Evolutionary conservation across 2,797 vertebrate species (phyloP).

Genomic region (Salmo trutta): DNA sequence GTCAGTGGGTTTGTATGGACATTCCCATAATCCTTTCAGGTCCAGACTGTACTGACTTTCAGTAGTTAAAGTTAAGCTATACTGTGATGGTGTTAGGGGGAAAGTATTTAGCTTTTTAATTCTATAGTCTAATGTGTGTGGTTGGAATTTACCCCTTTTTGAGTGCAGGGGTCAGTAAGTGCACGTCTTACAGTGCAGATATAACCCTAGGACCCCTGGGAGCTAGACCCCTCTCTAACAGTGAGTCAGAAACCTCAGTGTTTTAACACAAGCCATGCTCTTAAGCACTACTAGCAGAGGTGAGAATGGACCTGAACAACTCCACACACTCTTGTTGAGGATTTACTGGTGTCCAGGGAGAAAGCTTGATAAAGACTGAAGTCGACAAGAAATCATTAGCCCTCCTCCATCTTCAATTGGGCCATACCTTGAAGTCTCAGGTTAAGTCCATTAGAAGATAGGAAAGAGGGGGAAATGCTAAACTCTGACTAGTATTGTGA

Average conservation of each 20-base stretch:
- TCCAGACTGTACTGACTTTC: neutral
- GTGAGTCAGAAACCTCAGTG: constrained; percentile 38
- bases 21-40: neutral
- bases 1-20: neutral
- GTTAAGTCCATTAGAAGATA: constrained; percentile 21
- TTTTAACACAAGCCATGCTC: constrained; percentile 40
- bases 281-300: constrained; percentile 14
- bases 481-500: constrained; percentile 30
- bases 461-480: constrained; percentile 12
- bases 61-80: too few relatives aligned
- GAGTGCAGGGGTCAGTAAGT: constrained; percentile 7
- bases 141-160: neutral
- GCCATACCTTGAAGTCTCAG: constrained; percentile 30
- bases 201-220: constrained; percentile 4
- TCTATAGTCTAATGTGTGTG: neutral
- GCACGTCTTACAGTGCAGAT: neutral
- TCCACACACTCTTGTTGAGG: constrained; percentile 40
- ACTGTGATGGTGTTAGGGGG: too few relatives aligned
- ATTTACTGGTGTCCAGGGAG: constrained; percentile 47
- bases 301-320: constrained; percentile 47
- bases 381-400: constrained; percentile 54
- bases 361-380: constrained; percentile 55
- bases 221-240: constrained; percentile 8
- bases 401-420: constrained; percentile 30
- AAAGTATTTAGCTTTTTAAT: neutral